Conservation (phyloP, 2,113 vertebrate genomes). For the Naja naja region DNA sequence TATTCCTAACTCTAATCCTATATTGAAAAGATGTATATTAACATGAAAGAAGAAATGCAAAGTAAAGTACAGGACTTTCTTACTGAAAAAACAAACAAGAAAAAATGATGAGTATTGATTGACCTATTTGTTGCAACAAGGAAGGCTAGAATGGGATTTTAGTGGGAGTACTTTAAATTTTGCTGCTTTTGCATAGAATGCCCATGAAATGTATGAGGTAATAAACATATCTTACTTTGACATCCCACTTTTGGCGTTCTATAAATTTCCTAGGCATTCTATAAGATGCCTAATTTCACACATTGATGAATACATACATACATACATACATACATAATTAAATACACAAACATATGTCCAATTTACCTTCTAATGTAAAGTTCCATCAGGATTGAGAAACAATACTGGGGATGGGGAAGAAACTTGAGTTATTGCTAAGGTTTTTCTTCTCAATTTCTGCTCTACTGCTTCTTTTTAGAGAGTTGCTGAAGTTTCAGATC, state of each 20-base stretch:
- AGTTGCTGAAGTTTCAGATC: constrained; percentile 91
- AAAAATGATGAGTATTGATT: no score
- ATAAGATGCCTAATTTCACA: neutral
- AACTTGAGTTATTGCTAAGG: neutral
- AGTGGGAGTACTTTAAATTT: neutral
- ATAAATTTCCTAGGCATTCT: neutral
- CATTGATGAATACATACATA: neutral
- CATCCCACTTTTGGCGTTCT: neutral
- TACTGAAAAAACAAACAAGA: no score
- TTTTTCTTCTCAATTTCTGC: constrained; percentile 42
- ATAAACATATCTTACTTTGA: neutral
- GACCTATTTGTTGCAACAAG: no score
- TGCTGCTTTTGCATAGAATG: neutral
- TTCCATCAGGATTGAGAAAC: constrained; percentile 25
- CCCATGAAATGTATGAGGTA: neutral
- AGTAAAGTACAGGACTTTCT: no score
- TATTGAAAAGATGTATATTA: neutral
- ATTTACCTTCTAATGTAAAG: constrained; percentile 22
- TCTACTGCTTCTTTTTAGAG: constrained; percentile 73
- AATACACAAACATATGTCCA: neutral
- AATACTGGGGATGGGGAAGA: constrained; percentile 4
- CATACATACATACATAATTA: neutral
- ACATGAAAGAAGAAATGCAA: neutral
- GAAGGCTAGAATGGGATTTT: neutral
- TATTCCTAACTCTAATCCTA: neutral